phyloP scores from a whole-genome alignment of 2,888 invertebrate genomes.

The Plagodis dolabraria region DNA sequence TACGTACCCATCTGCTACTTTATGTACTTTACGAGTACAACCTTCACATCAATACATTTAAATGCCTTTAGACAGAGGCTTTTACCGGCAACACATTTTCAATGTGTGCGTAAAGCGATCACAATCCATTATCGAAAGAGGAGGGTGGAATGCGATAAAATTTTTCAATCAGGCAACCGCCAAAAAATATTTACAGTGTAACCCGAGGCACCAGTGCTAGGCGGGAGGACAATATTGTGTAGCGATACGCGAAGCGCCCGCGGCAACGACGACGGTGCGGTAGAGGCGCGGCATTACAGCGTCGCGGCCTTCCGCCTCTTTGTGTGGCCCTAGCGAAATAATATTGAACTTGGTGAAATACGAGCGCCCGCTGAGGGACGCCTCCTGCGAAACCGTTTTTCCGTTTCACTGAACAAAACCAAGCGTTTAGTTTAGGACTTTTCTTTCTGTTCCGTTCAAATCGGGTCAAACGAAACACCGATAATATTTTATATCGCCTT shows the following conservation, averaged over 20 bases:
- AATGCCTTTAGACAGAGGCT: slow-evolving; percentile 43
- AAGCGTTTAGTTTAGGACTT: slow-evolving; percentile 70
- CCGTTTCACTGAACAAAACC: slow-evolving; percentile 77
- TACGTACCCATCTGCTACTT: slow-evolving; percentile 8
- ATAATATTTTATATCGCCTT: slow-evolving; percentile 35
- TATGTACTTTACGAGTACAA: slow-evolving; percentile 6
- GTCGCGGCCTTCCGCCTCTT: slow-evolving; percentile 76
- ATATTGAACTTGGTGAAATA: slow-evolving; percentile 83
- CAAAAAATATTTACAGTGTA: slow-evolving; percentile 83
- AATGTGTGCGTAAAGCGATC: slow-evolving; percentile 60
- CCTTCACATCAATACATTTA: not conserved
- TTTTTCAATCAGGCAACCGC: slow-evolving; percentile 80
- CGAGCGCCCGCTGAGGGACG: slow-evolving; percentile 75
- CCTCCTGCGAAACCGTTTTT: slow-evolving; percentile 78
- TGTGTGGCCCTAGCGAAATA: slow-evolving; percentile 79
- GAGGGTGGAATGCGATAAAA: slow-evolving; percentile 79
- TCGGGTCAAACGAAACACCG: slow-evolving; percentile 47
- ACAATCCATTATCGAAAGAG: slow-evolving; percentile 74
- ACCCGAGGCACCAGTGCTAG: slow-evolving; percentile 71
- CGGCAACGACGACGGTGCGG: slow-evolving; percentile 54
- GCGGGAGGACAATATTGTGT: slow-evolving; percentile 80
- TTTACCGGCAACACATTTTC: slow-evolving; percentile 52
- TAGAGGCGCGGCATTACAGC: slow-evolving; percentile 43
- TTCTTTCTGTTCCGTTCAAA: slow-evolving; percentile 51
- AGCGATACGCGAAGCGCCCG: slow-evolving; percentile 72